Conservation (phyloP, 2,797 vertebrate species). For the Gobio occitaniae region DNA sequence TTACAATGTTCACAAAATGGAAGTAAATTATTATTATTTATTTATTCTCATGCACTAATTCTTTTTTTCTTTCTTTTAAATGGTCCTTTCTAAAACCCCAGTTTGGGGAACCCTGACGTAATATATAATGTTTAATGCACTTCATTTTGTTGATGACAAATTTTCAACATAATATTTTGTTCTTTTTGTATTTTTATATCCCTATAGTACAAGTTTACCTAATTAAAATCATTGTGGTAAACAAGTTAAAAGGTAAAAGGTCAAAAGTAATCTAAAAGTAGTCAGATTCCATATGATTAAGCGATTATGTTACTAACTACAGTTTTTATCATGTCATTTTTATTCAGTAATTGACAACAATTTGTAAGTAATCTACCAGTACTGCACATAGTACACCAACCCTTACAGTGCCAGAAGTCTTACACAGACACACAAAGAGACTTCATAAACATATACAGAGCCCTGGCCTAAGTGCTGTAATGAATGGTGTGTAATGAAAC, state of each 20-base stretch:
- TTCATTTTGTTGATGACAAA: neutral
- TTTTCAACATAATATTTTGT: neutral
- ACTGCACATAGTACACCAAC: neutral
- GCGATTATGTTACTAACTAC: neutral
- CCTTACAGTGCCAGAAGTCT: neutral
- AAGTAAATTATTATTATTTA: neutral
- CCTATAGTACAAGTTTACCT: neutral
- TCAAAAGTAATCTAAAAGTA: neutral
- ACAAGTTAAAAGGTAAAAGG: neutral
- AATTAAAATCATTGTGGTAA: neutral
- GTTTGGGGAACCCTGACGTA: neutral
- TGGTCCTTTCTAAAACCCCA: neutral
- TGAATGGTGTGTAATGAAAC: slow-evolving; percentile 9
- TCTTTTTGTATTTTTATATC: neutral
- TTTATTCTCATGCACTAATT: neutral
- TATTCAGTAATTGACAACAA: neutral
- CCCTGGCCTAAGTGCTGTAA: neutral
- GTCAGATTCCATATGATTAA: neutral
- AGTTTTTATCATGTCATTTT: neutral
- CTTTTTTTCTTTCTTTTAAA: neutral
- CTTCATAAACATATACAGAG: slow-evolving; percentile 1
- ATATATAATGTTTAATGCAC: neutral
- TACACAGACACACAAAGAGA: neutral
- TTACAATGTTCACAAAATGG: neutral
- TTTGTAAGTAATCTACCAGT: neutral